These are phyloP conservation scores for Sebastes goodei DNA, from an alignment of 2,797 vertebrate species.

Conservation along the genomic window DNA sequence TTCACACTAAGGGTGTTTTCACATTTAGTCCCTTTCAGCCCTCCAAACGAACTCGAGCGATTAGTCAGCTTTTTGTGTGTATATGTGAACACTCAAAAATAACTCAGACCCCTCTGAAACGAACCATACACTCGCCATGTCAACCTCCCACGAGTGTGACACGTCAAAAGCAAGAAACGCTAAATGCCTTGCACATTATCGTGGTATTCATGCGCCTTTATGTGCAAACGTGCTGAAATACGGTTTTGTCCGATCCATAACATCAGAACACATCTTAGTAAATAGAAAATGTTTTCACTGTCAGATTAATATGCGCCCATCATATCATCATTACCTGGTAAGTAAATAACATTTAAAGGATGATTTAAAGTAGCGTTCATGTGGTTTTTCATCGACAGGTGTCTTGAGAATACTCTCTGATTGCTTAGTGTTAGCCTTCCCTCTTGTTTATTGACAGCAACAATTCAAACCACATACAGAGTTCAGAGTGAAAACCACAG, in stretches of 20 bases:
- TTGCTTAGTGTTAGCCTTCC: too few relatives aligned
- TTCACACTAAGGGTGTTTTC: background rate
- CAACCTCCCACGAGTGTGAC: too few relatives aligned
- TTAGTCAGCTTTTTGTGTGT: too few relatives aligned
- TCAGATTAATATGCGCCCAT: background rate
- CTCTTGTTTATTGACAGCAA: background rate
- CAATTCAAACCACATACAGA: background rate
- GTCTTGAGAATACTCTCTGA: background rate
- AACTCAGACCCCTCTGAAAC: too few relatives aligned
- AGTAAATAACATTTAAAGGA: background rate
- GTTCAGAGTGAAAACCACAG: background rate
- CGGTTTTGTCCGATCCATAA: background rate
- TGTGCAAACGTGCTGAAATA: background rate
- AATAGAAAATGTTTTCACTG: background rate
- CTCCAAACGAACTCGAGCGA: too few relatives aligned
- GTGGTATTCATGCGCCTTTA: too few relatives aligned
- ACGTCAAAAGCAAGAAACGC: too few relatives aligned
- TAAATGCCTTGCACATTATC: too few relatives aligned
- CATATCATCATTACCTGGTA: background rate
- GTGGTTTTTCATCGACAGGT: background rate
- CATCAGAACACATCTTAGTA: background rate
- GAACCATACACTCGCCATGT: too few relatives aligned
- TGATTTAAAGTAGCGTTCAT: background rate
- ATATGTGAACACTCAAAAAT: too few relatives aligned
- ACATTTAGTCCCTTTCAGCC: too few relatives aligned